These are phyloP conservation scores for Rhyzopertha dominica DNA, from an alignment of 1,140 invertebrate genomes.

Conservation along the genomic window DNA sequence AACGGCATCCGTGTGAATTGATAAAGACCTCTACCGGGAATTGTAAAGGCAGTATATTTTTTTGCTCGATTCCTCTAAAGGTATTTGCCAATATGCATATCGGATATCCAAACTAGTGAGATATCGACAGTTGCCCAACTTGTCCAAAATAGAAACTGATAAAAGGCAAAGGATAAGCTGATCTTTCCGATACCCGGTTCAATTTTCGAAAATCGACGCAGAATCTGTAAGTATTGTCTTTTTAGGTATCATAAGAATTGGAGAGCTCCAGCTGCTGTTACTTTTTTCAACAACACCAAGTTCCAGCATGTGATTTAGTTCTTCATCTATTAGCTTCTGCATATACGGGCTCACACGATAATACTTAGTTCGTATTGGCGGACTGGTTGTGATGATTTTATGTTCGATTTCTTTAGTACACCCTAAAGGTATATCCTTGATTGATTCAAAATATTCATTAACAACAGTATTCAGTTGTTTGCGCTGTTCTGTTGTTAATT, in stretches of 20 bases:
- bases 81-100: slow-evolving; percentile 36
- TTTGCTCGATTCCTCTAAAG: slow-evolving; percentile 21
- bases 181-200: slow-evolving; percentile 20
- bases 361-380: slow-evolving; percentile 27
- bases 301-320: background rate
- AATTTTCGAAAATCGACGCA: slow-evolving; percentile 7
- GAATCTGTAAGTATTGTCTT: slow-evolving; percentile 14
- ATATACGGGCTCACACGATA: slow-evolving; percentile 21
- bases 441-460: background rate
- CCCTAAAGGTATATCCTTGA: background rate
- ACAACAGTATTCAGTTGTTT: too few species aligned
- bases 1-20: slow-evolving; percentile 29
- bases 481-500: too few species aligned
- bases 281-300: slow-evolving; percentile 1
- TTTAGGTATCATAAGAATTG: slow-evolving; percentile 26
- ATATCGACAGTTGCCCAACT: slow-evolving; percentile 25
- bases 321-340: slow-evolving; percentile 16
- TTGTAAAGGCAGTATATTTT: slow-evolving; percentile 35
- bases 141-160: slow-evolving; percentile 28
- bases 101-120: slow-evolving; percentile 30
- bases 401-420: slow-evolving; percentile 5
- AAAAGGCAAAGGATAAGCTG: slow-evolving; percentile 23
- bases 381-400: too few species aligned
- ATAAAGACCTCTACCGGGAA: slow-evolving; percentile 31
- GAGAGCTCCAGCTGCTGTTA: slow-evolving; percentile 1